Conservation (phyloP, 2,888 invertebrate genomes). For the Pristionchus fissidentatus region DNA sequence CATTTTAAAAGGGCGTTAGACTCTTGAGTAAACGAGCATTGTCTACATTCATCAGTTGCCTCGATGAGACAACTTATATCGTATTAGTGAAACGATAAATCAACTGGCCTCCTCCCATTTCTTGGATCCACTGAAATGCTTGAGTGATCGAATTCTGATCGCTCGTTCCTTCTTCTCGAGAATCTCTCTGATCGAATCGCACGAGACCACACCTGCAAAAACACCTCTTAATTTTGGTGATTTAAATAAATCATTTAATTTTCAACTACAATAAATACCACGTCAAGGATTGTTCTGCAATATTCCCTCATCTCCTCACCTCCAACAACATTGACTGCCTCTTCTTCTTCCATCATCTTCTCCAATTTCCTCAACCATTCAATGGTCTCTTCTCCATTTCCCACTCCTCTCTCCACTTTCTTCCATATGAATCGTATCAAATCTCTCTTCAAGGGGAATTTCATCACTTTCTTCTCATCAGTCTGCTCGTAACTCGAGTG, state of each 20-base stretch:
- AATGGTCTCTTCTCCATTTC: not conserved
- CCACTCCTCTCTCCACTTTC: not conserved
- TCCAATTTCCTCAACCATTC: not conserved
- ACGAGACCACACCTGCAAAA: slow-evolving; percentile 10
- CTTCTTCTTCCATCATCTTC: not conserved
- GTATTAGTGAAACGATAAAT: not conserved
- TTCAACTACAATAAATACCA: not conserved
- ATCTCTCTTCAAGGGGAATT: slow-evolving; percentile 9
- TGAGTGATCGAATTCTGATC: slow-evolving; percentile 10
- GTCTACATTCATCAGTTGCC: too few relatives aligned
- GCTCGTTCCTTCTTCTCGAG: slow-evolving; percentile 42
- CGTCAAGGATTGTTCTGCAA: too few relatives aligned
- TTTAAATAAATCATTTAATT: not conserved
- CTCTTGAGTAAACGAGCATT: too few relatives aligned
- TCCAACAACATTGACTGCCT: slow-evolving; percentile 12
- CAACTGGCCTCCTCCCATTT: slow-evolving; percentile 30
- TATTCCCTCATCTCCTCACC: too few relatives aligned
- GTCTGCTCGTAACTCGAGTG: not conserved
- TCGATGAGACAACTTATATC: not conserved
- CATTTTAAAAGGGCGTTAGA: too few relatives aligned
- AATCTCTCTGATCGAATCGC: not conserved
- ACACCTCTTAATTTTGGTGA: not conserved
- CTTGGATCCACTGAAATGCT: not conserved
- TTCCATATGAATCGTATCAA: not conserved
- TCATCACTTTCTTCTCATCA: not conserved